Evolutionary conservation across 2,797 vertebrate species (phyloP).

Genomic region (Anabacerthia variegaticeps): DNA sequence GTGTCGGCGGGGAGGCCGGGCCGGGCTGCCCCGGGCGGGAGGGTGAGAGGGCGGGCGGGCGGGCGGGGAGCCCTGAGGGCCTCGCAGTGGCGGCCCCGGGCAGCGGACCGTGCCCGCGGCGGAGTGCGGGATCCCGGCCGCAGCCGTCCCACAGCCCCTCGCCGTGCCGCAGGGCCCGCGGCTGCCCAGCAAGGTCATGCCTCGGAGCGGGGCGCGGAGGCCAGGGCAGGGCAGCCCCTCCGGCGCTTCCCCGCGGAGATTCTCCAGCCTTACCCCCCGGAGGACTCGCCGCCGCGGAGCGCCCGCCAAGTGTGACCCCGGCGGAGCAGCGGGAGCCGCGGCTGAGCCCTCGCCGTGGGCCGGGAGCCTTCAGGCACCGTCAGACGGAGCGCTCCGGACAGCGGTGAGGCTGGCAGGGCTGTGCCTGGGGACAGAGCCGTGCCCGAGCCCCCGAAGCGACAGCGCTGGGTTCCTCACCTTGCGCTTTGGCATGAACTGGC

Average conservation of each 20-base stretch:
- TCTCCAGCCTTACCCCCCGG: too few species aligned
- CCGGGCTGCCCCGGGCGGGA: too few species aligned
- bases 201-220: neutral
- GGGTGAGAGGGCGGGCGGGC: too few species aligned
- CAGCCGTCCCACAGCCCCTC: too few species aligned
- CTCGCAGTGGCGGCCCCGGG: too few species aligned
- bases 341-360: too few species aligned
- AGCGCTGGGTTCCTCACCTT: accelerated
- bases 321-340: neutral
- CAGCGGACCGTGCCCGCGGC: too few species aligned
- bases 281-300: neutral
- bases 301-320: neutral
- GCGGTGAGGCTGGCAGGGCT: neutral
- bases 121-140: too few species aligned
- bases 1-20: neutral
- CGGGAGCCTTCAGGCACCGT: too few species aligned
- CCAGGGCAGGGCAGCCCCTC: neutral
- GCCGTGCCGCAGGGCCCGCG: too few species aligned
- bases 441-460: accelerated
- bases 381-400: neutral
- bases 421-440: too few species aligned
- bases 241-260: neutral
- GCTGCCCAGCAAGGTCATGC: conserved; percentile 38
- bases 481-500: neutral
- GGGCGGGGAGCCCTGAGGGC: too few species aligned